Evolutionary conservation across 2,113 vertebrate species (phyloP), one percentile per base, ranked within the genome.

Genomic region (Axis porcinus): DNA sequence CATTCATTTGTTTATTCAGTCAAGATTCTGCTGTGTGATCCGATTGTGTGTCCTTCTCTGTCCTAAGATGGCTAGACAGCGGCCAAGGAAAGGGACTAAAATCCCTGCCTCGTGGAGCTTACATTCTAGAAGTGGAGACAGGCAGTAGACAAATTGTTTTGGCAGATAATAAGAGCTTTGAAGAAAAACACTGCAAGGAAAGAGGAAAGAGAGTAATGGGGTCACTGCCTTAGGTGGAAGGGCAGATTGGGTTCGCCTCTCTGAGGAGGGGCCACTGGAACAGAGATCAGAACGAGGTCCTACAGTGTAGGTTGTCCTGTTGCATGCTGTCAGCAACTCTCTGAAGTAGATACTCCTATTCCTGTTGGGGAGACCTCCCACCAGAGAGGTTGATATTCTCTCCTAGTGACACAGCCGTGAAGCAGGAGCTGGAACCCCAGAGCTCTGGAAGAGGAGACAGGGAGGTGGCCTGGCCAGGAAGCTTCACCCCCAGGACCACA

Each of bases 221-320:
- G 9, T 67, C 17, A 4, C 8, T 36, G 52, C 27, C 15, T 16
- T 5, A 36, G 14, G 30, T 36, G 30, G 45, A 11, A 14, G 62
- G 33, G 10, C 27, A 45, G 43, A 15, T 5, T 2, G 16, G 64
- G 25, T 25, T 0, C 1, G 25, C 25, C 27, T 89, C 19, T 36
- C 11, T 60, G 67, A 81, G 91, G 33, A 40, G 2, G 17, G 7
- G 58, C 17, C 6, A 0, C 5, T 19, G 30, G 36, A 40, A 33
- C 19, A 50, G 67, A 76, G 33, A 16, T 40, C 4, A 33, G 33
- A n/a, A 45, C 1, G 3, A 45, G 60, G 57, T 30, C 58, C 40
- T 36, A 0, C 2, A 27, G 36, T 11, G 2, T 3, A 62, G 33
- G 25, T 17, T 14, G 21, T 17, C 40, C 3, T 2, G 19, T 36